Percentiles rank a stretch among this genome's conserved stretches.
phyloP scores from a whole-genome alignment of 1,140 invertebrate species.

The Drosophila bifasciata region DNA sequence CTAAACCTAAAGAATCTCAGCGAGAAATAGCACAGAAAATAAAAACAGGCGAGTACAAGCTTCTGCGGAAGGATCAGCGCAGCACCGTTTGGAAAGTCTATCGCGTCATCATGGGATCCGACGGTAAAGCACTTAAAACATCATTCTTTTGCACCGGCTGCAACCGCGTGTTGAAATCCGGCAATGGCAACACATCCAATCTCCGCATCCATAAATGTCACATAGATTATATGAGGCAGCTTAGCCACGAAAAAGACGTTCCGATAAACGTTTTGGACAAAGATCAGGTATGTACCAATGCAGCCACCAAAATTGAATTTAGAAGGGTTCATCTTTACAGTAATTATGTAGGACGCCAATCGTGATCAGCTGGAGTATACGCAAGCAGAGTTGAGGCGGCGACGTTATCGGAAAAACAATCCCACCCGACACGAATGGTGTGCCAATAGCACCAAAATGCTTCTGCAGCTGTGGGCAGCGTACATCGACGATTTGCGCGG shows the following conservation, averaged over 20 bases:
- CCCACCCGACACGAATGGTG: conserved; percentile 42
- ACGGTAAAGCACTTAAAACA: conserved; percentile 51
- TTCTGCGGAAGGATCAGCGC: conserved; percentile 40
- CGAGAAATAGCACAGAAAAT: conserved; percentile 50
- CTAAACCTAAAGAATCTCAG: conserved; percentile 34
- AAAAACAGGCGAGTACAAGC: conserved; percentile 40
- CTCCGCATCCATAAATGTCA: conserved; percentile 39
- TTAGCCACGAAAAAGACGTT: too few relatives aligned
- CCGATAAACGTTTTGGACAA: too few relatives aligned
- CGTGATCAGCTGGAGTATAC: too few relatives aligned
- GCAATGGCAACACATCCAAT: conserved; percentile 1
- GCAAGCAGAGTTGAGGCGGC: too few relatives aligned
- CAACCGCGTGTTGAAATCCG: conserved; percentile 13
- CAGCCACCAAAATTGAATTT: too few relatives aligned
- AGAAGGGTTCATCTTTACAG: too few relatives aligned
- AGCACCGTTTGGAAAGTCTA: conserved; percentile 63
- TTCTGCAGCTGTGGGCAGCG: conserved; percentile 56
- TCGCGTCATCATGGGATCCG: conserved; percentile 50
- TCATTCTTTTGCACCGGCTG: conserved; percentile 46
- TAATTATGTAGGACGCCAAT: too few relatives aligned
- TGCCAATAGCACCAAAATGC: conserved; percentile 50
- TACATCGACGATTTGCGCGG: conserved; percentile 36
- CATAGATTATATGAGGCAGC: not conserved
- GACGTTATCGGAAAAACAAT: not conserved
- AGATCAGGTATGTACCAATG: too few relatives aligned